These are phyloP conservation scores for Notothenia coriiceps DNA, from an alignment of 2,113 vertebrate genomes.

Conservation along the genomic window DNA sequence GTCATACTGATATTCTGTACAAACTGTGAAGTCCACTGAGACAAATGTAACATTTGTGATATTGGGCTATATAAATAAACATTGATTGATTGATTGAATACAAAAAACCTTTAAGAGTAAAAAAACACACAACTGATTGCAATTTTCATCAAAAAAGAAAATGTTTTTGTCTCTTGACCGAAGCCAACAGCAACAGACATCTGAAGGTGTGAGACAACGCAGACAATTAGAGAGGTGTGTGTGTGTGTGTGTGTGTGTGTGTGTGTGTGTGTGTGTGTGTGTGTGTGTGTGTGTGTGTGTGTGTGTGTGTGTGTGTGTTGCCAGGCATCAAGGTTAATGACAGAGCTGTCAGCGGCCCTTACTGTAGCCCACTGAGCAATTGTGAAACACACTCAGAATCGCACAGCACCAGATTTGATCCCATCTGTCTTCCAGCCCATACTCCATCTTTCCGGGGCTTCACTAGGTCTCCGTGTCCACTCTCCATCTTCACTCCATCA, in stretches of 20 bases:
- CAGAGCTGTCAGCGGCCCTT: conserved; percentile 51
- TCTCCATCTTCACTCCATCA: conserved; percentile 77
- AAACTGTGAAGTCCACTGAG: too few relatives aligned
- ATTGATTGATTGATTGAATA: too few relatives aligned
- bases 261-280: too few relatives aligned
- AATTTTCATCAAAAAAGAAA: background rate
- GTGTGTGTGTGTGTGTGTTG: conserved; percentile 16
- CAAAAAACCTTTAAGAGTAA: too few relatives aligned
- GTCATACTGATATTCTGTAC: too few relatives aligned
- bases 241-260: too few relatives aligned
- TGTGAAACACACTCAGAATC: conserved; percentile 7
- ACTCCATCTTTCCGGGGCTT: conserved; percentile 68
- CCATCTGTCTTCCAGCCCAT: conserved; percentile 64
- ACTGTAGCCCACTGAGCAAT: conserved; percentile 35
- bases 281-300: too few relatives aligned
- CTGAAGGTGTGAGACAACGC: conserved; percentile 19
- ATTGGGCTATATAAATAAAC: too few relatives aligned
- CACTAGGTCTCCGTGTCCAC: conserved; percentile 67
- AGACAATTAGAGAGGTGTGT: conserved; percentile 7
- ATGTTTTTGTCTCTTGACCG: conserved; percentile 32
- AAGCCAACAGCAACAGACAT: conserved; percentile 21
- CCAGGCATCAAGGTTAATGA: conserved; percentile 75
- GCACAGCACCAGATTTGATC: conserved; percentile 43
- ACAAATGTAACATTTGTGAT: too few relatives aligned
- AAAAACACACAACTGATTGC: background rate